Evolutionary conservation across 1,140 invertebrate genomes (phyloP), one percentile per base, ranked within the genome.

Genomic region (Bursaphelenchus mucronatus): DNA sequence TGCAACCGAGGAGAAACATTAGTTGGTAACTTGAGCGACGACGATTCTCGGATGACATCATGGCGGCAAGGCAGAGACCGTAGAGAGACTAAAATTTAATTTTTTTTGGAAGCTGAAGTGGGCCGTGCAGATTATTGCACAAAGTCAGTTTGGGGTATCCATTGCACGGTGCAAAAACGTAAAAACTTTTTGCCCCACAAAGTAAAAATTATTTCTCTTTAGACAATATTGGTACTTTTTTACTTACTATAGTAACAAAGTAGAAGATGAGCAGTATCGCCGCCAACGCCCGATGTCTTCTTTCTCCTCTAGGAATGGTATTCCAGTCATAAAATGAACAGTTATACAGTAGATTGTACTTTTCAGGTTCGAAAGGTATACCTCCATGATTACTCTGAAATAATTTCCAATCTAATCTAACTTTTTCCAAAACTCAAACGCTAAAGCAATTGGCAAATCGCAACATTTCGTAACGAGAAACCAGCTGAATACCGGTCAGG

Each of bases 311-410:
- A 2, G 53, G 53, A 6, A 55, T 55, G 13, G 6, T 55, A 44
- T 55, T 55, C 13, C n/a, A n/a, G 4, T 55, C 13, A 44, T 55
- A 55, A 21, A 55, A 55, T 30, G 53, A 55, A 6, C 53, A 55
- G 53, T 55, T 55, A 6, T 55, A 55, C 13, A 15, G 19, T 45
- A 21, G 19, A 55, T 45, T 55, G 53, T 55, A 55, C 13, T 55
- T n/a, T n/a, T 55, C 53, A 6, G n/a, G 53, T 13, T 55, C 19
- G 41, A 55, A 55, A 55, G 19, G 19, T 15, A 55, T 13, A 55
- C 53, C 19, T 55, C 53, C 53, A 55, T 55, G 30, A 30, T 66
- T 63, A 15, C 61, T 30, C 30, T 30, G 30, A 30, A 30, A 30
- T 1, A 30, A 30, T 30, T 5, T 30, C 30, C 30, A 30, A 30